Percentiles rank a stretch among this genome's conserved stretches.
These are phyloP conservation scores for Ormyrus pomaceus DNA, from an alignment of 2,888 invertebrate genomes.

Conservation along the genomic window DNA sequence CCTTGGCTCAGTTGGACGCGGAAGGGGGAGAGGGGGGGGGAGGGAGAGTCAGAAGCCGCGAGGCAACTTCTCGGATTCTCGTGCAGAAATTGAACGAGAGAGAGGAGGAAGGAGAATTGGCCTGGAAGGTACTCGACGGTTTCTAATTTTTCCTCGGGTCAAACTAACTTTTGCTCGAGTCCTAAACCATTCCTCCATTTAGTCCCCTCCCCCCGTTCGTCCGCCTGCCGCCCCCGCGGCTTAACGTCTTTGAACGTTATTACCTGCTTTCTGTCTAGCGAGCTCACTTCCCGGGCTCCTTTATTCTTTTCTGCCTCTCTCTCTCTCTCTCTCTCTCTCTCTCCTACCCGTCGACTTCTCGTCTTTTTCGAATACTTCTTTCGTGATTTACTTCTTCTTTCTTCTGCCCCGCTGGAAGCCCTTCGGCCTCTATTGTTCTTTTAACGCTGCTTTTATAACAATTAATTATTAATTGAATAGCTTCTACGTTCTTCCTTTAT, in stretches of 20 bases:
- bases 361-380: slow-evolving; percentile 24
- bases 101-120: neutral
- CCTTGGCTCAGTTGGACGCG: neutral
- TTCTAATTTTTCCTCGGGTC: slow-evolving; percentile 40
- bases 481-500: neutral
- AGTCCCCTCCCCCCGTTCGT: neutral
- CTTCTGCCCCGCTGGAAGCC: neutral
- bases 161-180: slow-evolving; percentile 33
- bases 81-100: neutral
- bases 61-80: neutral
- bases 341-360: neutral
- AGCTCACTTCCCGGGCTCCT: neutral
- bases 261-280: slow-evolving; percentile 13
- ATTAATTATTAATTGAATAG: slow-evolving; percentile 39
- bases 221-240: neutral
- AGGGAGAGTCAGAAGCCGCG: neutral
- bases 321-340: slow-evolving; percentile 1
- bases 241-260: slow-evolving; percentile 37
- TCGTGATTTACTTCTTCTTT: slow-evolving; percentile 18
- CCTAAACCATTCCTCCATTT: slow-evolving; percentile 19
- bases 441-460: slow-evolving; percentile 20
- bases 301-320: neutral
- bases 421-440: slow-evolving; percentile 32
- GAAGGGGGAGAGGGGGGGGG: neutral
- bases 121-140: slow-evolving; percentile 19